Evolutionary conservation across 2,113 vertebrate species (phyloP).

Genomic region (Rhodinocichla rosea): DNA sequence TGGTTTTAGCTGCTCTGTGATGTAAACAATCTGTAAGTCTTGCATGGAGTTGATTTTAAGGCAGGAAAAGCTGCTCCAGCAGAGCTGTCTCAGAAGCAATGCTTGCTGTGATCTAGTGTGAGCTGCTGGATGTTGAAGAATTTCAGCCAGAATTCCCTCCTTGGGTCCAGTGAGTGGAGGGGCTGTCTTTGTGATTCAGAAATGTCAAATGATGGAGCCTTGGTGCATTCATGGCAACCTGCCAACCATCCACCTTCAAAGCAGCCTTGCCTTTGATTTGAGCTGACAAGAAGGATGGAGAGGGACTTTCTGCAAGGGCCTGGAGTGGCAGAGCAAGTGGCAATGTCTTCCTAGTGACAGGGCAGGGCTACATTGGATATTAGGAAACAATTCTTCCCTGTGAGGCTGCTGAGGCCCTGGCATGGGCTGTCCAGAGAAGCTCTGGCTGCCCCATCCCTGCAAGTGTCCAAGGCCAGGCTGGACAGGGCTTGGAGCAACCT

Average conservation of each 20-base stretch:
- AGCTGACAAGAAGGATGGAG: background rate
- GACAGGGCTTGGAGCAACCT: background rate
- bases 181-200: background rate
- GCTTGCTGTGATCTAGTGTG: background rate
- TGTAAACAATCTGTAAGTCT: background rate
- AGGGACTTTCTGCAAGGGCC: background rate
- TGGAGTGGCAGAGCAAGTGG: background rate
- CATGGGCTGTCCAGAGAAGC: background rate
- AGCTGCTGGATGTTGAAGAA: background rate
- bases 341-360: background rate
- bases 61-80: background rate
- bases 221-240: background rate
- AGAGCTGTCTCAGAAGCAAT: rapidly evolving
- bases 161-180: rapidly evolving
- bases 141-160: background rate
- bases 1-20: background rate
- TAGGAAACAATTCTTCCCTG: background rate
- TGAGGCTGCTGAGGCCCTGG: background rate
- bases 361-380: background rate
- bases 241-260: background rate
- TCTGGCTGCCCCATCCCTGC: background rate
- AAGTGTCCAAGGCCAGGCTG: background rate
- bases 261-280: background rate
- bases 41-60: background rate
- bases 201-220: background rate